A percentile compares a stretch with the other conserved stretches of the same genome.
Evolutionary conservation across 2,888 invertebrate species (phyloP).

Genomic region (Mycogona germanica): DNA sequence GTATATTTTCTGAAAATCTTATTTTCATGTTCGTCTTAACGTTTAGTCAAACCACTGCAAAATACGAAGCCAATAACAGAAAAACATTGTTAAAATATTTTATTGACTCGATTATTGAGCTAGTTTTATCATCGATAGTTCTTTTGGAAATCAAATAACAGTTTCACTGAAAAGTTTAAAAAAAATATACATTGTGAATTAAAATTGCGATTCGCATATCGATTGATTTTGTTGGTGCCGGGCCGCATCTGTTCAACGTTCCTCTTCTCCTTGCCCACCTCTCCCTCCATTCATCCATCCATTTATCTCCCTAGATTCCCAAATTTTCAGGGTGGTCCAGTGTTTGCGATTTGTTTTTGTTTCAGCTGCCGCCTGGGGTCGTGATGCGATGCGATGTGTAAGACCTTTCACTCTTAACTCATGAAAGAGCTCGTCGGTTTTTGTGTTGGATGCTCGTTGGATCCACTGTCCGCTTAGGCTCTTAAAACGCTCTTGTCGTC

Average conservation of each 20-base stretch:
- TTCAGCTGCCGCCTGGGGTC: conserved; percentile 5
- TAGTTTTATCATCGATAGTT: no score
- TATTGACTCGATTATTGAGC: no score
- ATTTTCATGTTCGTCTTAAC: no score
- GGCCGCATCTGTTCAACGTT: background rate
- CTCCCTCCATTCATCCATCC: conserved; percentile 7
- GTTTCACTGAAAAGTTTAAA: no score
- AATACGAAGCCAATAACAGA: no score
- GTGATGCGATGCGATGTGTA: background rate
- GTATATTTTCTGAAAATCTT: no score
- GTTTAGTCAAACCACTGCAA: no score
- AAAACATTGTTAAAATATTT: no score
- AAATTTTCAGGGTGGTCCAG: no score
- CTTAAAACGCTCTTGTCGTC: conserved; percentile 2
- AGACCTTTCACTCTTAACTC: conserved; percentile 3
- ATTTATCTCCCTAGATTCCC: background rate
- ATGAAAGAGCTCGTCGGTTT: conserved; percentile 1
- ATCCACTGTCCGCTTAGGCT: conserved; percentile 3
- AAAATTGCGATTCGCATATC: background rate
- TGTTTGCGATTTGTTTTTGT: conserved; percentile 9
- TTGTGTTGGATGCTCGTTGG: no score
- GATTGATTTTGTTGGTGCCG: background rate
- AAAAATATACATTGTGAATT: no score
- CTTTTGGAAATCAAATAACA: no score
- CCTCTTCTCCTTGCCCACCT: background rate